Base-by-base conservation (phyloP, 2,113 vertebrate species). In the Polyodon spathula region DNA sequence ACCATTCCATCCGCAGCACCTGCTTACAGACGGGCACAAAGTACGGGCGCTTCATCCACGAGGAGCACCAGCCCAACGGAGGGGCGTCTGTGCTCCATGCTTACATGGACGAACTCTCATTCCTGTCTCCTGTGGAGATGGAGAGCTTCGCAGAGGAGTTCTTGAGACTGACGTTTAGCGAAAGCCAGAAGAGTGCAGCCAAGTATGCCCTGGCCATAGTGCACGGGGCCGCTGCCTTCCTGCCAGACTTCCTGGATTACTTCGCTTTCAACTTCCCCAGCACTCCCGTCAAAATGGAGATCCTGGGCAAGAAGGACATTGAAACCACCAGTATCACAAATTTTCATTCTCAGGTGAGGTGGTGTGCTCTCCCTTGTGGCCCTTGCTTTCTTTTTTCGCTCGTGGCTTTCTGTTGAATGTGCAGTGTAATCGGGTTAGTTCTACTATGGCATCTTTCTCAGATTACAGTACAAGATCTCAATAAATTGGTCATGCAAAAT, bases 251-350 rank as follows among this genome's bases (percentile, higher is more conserved):
- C 80, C 81, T 98, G 82, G 94, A 97, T 79, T 98, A 98, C 73
- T 98, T 98, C 80, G 93, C 95, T 80, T 98, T 97, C 76, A 98
- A 96, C 80, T 98, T 98, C 61, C 96, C 96, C 68, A 93, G 89
- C 87, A 98, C 96, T 54, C 93, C 91, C 5, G 96, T 98, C 71
- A 98, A 98, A 84, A 92, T 98, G 93, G 96, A 98, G 87, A 90
- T 97, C 68, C 77, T 98, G 78, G 96, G 94, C 74, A 98, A 98
- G 86, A 98, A 98, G 76, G 96, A 98, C 81, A 98, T 98, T 41
- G 96, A 97, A 84, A 98, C 96, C 40, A 98, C 95, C 54, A 98
- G 95, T 2, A 98, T 98, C 76, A 89, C 90, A 66, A 96, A 92
- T 76, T 98, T 98, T 83, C 93, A 97, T 79, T 86, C 93, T 88